Evolutionary conservation across 2,888 invertebrate species (phyloP).

Genomic region (Taphrorychus bicolor): DNA sequence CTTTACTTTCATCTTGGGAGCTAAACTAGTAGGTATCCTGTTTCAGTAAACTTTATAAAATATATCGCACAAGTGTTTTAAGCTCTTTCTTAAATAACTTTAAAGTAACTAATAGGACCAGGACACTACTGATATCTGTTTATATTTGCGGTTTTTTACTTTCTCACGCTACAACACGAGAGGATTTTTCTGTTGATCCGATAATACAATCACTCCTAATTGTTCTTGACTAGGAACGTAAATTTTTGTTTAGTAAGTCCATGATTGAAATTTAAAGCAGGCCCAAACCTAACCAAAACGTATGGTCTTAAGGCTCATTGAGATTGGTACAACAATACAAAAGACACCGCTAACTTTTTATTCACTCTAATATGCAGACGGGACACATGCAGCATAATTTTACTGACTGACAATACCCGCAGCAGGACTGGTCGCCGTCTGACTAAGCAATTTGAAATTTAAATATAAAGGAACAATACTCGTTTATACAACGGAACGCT

Average conservation of each 20-base stretch:
- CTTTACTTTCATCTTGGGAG: background rate
- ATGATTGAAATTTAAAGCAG: conserved; percentile 7
- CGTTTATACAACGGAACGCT: conserved; percentile 5
- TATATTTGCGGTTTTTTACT: too few species aligned
- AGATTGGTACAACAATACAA: conserved; percentile 9
- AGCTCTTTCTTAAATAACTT: too few species aligned
- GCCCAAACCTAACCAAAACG: too few species aligned
- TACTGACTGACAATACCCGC: conserved; percentile 35
- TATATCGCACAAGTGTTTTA: too few species aligned
- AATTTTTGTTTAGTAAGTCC: background rate
- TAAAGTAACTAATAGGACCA: too few species aligned
- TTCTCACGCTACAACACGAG: too few species aligned
- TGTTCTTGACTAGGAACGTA: too few species aligned
- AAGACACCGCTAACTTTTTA: conserved; percentile 16
- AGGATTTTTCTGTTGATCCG: too few species aligned
- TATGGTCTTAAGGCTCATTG: conserved; percentile 5
- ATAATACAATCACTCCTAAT: too few species aligned
- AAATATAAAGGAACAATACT: conserved; percentile 36
- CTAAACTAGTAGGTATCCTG: too few species aligned
- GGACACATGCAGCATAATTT: conserved; percentile 30
- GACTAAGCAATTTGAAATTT: conserved; percentile 36
- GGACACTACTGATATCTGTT: too few species aligned
- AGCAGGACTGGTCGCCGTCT: conserved; percentile 23
- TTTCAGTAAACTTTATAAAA: too few species aligned
- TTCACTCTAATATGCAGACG: conserved; percentile 4